Conservation (phyloP, 2,113 vertebrate genomes). For the Hemiprocne comata region DNA sequence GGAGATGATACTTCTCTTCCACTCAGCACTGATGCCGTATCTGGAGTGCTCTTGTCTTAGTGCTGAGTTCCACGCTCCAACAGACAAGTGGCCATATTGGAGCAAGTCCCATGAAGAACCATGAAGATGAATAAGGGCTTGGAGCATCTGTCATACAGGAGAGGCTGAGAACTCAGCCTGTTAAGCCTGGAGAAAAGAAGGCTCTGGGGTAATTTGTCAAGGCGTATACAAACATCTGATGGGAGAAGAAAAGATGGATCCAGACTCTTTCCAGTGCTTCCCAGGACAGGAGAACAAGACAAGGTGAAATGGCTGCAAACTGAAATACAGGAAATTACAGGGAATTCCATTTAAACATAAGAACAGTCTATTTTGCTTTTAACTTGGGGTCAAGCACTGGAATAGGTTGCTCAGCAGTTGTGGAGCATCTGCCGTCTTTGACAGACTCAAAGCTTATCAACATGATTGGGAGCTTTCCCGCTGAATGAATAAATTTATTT, state of each 20-base stretch:
- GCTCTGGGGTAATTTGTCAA: background rate
- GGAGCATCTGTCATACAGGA: background rate
- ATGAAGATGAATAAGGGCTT: background rate
- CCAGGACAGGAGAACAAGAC: background rate
- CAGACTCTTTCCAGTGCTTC: background rate
- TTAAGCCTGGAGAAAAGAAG: background rate
- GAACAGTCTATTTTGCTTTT: background rate
- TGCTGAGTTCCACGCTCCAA: background rate
- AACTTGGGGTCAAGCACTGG: background rate
- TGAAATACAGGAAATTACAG: background rate
- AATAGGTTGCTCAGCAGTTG: background rate
- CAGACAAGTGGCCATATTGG: background rate
- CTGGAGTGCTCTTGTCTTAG: background rate
- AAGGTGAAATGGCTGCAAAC: background rate
- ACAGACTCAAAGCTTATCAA: background rate
- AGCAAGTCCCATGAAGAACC: background rate
- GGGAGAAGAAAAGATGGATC: background rate
- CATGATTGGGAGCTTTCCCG: background rate
- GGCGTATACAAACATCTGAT: background rate
- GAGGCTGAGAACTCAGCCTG: background rate
- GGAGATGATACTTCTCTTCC: background rate
- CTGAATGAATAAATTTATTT: background rate
- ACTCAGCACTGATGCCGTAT: background rate
- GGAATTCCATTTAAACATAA: background rate
- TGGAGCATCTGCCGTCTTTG: too few relatives aligned